Base-by-base conservation (phyloP, 2,797 vertebrate genomes). In the Crossoptilon crossoptilon region DNA sequence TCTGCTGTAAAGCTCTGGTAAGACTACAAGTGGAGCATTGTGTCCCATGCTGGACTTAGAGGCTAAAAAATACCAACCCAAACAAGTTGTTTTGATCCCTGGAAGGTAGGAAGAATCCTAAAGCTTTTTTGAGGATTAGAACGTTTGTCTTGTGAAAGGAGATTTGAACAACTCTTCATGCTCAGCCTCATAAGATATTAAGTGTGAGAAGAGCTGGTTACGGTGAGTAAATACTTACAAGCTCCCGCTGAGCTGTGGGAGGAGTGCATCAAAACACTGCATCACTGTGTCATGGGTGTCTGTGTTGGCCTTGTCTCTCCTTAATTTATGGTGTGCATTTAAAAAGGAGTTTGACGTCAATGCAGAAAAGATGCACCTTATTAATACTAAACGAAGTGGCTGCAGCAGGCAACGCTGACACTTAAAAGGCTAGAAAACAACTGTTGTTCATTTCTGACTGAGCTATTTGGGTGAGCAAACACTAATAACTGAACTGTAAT, bases 51-150 rank as follows among this genome's bases (percentile, higher is more conserved):
- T 89, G 91, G 70, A 86, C 44, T 84, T 48, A 31, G 41, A 78
- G 33, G 67, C 48, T 39, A 11, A 84, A 39, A 64, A 64, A 73
- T 27, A 6, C 26, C 14, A 51, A 0, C 6, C 17, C 18, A 67
- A 78, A 73, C 24, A 62, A 46, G 16, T 19, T 76, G 26, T 87
- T 96, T 92, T 92, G 58, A 84, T 96, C 83, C 56, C 84, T 89
- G 46, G n/a, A 55, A 69, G 23, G 37, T n/a, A 80, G 31, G 37
- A 87, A 44, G 58, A 92, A 27, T 60, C 22, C 4, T 88, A 63
- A 91, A 81, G 33, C 79, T 96, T 94, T 68, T 88, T 69, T 91
- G 62, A 69, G 49, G 79, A 94, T 95, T 95, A 96, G 44, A 77
- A 39, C 1, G 1, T 87, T 83, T 95, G 41, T 81, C 37, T 92